phyloP scores from a whole-genome alignment of 2,888 invertebrate genomes.

The Chalcis sispes region DNA sequence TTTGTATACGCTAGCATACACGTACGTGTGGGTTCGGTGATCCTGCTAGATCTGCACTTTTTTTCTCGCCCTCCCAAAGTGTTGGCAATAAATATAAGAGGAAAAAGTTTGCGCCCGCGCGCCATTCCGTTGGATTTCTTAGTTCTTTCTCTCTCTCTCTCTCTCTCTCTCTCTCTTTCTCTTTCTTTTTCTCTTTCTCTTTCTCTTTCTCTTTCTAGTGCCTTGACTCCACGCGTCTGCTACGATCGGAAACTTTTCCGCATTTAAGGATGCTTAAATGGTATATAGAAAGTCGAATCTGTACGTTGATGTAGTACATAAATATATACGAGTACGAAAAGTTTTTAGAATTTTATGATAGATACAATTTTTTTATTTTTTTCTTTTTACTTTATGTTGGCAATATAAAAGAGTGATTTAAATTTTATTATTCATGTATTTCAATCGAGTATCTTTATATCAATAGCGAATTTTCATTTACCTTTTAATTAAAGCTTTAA shows the following conservation, averaged over 20 bases:
- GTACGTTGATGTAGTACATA: conserved; percentile 8
- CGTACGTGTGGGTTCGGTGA: conserved; percentile 36
- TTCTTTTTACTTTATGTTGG: no score
- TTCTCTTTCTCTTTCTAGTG: no score
- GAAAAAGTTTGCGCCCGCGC: conserved; percentile 58
- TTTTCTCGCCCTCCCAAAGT: conserved; percentile 64
- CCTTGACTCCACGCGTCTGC: no score
- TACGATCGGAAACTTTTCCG: conserved; percentile 23
- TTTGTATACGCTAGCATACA: neutral
- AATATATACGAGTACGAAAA: no score
- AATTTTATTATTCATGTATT: no score
- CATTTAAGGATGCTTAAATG: conserved; percentile 21
- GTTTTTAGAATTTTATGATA: no score
- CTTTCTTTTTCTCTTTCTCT: neutral
- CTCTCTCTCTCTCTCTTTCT: conserved; percentile 18
- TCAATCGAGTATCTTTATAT: no score
- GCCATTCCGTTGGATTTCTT: conserved; percentile 44
- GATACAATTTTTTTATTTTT: no score
- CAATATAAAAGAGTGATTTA: no score
- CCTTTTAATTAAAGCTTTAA: no score
- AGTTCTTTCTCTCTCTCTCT: conserved; percentile 21
- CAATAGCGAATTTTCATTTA: no score
- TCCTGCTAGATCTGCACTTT: conserved; percentile 70
- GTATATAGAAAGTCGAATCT: neutral
- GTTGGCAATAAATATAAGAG: conserved; percentile 67